Evolutionary conservation across 2,797 vertebrate genomes (phyloP).

Genomic region (Gallinago solitaria): DNA sequence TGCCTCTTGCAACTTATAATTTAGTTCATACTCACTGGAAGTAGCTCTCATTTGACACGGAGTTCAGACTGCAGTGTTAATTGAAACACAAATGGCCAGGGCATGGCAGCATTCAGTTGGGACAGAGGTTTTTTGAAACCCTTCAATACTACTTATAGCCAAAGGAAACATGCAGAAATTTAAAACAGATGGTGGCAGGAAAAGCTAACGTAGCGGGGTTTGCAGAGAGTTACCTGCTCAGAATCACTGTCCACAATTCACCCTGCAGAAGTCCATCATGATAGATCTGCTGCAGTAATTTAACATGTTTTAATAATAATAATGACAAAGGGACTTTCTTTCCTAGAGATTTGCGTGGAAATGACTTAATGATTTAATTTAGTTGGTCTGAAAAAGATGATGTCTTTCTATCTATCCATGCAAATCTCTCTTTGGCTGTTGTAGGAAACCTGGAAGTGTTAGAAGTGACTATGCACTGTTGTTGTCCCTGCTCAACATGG

Average conservation of each 20-base stretch:
- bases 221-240: neutral
- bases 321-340: neutral
- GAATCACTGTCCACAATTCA: neutral
- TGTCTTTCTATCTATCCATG: neutral
- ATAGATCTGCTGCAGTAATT: neutral
- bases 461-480: neutral
- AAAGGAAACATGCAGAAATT: neutral
- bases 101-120: slow-evolving; percentile 7
- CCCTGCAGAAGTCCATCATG: neutral
- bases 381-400: neutral
- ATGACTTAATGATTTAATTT: neutral
- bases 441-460: neutral
- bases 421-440: neutral
- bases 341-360: neutral
- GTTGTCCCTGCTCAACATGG: neutral
- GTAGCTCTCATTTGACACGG: slow-evolving; percentile 5
- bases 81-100: slow-evolving; percentile 11
- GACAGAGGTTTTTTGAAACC: neutral
- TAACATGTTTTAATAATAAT: neutral
- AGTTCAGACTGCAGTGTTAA: neutral
- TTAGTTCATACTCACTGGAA: neutral
- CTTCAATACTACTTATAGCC: neutral
- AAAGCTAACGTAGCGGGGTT: neutral
- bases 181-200: neutral
- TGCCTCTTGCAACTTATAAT: neutral